phyloP scores from a whole-genome alignment of 2,888 invertebrate species.

The Drosophila prolongata region DNA sequence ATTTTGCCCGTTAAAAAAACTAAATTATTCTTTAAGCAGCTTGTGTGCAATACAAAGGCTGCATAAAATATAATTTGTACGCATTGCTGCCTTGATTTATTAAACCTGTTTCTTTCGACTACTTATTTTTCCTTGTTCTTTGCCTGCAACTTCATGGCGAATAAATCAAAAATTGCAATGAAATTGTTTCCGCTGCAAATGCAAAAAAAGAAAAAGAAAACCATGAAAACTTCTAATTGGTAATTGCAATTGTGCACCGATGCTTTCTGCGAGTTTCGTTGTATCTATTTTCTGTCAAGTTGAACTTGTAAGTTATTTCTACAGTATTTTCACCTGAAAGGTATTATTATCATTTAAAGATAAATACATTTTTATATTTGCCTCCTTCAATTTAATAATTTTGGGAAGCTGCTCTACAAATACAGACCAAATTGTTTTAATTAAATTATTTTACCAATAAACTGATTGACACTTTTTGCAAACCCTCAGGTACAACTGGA shows the following conservation, averaged over 20 bases:
- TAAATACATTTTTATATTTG: neutral
- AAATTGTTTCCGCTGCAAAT: conserved; percentile 59
- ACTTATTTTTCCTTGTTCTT: conserved; percentile 1
- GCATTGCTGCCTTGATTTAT: conserved; percentile 59
- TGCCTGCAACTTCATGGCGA: conserved; percentile 26
- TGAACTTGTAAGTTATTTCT: conserved; percentile 63
- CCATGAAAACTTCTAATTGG: conserved; percentile 72
- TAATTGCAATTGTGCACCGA: conserved; percentile 63
- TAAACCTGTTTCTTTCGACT: conserved; percentile 1
- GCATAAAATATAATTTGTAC: conserved; percentile 42
- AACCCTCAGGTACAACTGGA: neutral
- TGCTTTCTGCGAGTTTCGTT: neutral
- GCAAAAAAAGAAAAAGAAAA: conserved; percentile 16
- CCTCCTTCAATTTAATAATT: neutral
- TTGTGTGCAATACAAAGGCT: neutral
- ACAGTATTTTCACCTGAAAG: conserved; percentile 66
- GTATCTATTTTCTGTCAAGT: neutral
- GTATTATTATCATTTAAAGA: neutral
- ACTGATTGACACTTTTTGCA: conserved; percentile 3
- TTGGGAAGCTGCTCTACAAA: neutral
- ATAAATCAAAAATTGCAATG: conserved; percentile 73
- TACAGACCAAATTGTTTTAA: neutral
- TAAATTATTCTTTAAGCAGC: neutral
- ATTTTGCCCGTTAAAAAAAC: neutral
- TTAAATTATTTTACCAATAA: neutral